phyloP scores from a whole-genome alignment of 2,797 vertebrate species.

The Pangasius sanitwongsei region DNA sequence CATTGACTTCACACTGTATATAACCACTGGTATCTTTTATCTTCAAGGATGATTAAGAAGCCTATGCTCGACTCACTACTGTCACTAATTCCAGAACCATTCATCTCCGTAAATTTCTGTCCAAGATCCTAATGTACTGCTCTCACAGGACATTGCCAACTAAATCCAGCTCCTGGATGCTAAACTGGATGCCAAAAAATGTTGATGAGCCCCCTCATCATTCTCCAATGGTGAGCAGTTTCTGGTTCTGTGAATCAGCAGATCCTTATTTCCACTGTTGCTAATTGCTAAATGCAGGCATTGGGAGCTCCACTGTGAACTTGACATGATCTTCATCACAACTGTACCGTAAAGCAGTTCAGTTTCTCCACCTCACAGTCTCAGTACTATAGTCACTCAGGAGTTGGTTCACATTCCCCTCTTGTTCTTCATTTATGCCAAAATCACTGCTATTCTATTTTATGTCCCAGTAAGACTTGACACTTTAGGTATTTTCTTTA shows the following conservation, averaged over 20 bases:
- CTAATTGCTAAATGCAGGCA: background rate
- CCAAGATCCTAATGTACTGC: background rate
- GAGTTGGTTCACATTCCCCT: background rate
- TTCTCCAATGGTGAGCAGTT: background rate
- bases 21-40: background rate
- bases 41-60: background rate
- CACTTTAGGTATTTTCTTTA: background rate
- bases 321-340: background rate
- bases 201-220: background rate
- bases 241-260: background rate
- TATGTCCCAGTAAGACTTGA: background rate
- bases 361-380: background rate
- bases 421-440: conserved; percentile 17
- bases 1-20: background rate
- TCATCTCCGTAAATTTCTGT: background rate
- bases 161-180: background rate
- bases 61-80: background rate
- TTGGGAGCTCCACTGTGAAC: background rate
- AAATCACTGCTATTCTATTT: background rate
- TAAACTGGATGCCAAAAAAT: background rate
- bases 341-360: background rate
- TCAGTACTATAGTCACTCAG: background rate
- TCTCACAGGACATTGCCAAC: background rate
- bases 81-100: background rate
- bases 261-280: background rate